Conservation (phyloP, 2,888 invertebrate species). For the Apamea sordens region DNA sequence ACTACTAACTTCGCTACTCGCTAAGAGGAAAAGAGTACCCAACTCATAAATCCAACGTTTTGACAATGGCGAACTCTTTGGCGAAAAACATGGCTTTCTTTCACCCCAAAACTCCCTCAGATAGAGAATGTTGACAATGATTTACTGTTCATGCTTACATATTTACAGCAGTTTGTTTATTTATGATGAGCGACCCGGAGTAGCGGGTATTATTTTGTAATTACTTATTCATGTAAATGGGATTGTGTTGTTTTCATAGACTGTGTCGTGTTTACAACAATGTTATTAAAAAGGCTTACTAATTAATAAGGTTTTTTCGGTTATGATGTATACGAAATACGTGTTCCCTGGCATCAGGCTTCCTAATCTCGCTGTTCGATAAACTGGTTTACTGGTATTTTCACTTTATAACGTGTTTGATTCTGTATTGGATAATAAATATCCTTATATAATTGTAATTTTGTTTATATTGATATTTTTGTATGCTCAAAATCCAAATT, state of each 20-base stretch:
- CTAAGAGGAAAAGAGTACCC: conserved; percentile 18
- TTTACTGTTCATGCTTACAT: conserved; percentile 58
- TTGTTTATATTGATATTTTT: too few species aligned
- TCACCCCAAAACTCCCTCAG: conserved; percentile 21
- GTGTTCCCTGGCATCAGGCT: not conserved
- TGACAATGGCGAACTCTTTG: conserved; percentile 34
- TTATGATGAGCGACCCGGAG: conserved; percentile 56
- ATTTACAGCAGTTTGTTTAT: conserved; percentile 61
- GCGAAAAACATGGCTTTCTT: conserved; percentile 35
- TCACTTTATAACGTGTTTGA: not conserved
- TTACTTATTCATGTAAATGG: conserved; percentile 60
- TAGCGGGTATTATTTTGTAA: conserved; percentile 60
- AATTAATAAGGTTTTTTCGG: not conserved
- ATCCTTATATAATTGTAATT: too few species aligned
- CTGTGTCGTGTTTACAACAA: conserved; percentile 34
- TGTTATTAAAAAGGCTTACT: conserved; percentile 12
- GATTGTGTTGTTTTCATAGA: conserved; percentile 40
- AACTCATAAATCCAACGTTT: conserved; percentile 47
- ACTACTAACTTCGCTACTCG: not conserved
- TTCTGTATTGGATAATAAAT: not conserved
- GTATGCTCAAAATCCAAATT: too few species aligned
- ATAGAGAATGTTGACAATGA: conserved; percentile 61
- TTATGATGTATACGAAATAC: not conserved
- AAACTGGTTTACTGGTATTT: not conserved
- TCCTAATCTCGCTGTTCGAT: not conserved